Evolutionary conservation across 2,797 vertebrate species (phyloP), one percentile per base, ranked within the genome.

Genomic region (Prunella strophiata): DNA sequence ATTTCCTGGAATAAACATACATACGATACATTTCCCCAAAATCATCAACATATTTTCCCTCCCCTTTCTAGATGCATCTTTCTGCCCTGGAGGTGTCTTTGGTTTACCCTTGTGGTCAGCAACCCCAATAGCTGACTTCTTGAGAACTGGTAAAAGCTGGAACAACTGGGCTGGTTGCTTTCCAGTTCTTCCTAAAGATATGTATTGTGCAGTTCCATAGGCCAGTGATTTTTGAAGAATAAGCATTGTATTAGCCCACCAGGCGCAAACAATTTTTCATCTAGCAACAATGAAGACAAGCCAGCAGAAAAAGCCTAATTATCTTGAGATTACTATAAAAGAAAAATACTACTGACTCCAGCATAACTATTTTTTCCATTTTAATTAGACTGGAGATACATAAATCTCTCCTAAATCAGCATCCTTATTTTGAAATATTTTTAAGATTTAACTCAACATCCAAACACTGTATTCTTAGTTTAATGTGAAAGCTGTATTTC

Each of bases 41-140:
- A 67, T n/a, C 13, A n/a, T 52, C n/a, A 68, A 13, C 10, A 9
- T 38, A n/a, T 38, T 68, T 68, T n/a, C 47, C n/a, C 23, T 68
- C 7, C 38, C 19, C 27, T 38, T 45, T 45, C 29, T 0, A 0
- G 18, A 45, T 9, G 18, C 1, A 0, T 38, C 67, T 54, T 45
- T 67, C 45, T n/a, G 23, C 45, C 40, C 38, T 38, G 11, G 13
- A 16, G 9, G 23, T 45, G 27, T 51, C 54, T n/a, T 23, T 52
- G 54, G 54, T 36, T 21, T 61, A 43, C 18, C 11, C 43, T 36
- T 32, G 15, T 27, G 38, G 29, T 29, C 55, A 34, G 29, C 6
- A 8, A 40, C 2, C 8, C 16, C 29, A 34, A 54, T 14, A 61
- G 25, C 25, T 47, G 55, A 61, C 29, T 47, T 55, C 63, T 54